Base-by-base conservation (phyloP, 2,888 invertebrate species). In the Taphrorychus bicolor region DNA sequence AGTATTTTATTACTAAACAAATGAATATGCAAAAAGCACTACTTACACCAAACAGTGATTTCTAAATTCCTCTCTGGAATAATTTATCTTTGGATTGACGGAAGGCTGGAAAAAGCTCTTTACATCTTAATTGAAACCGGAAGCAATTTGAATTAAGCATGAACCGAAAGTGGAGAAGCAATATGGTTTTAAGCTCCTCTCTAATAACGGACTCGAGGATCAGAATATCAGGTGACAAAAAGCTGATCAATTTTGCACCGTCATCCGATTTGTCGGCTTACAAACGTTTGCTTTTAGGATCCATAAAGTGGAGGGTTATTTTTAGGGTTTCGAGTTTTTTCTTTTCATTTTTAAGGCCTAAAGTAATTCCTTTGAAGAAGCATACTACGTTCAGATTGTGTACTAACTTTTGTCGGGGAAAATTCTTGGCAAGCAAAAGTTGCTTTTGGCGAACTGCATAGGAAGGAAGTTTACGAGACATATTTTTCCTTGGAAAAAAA, bases 241-340 rank as follows among this genome's bases (percentile, higher is more conserved):
- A 61, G 23, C 45, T 52, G 53, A 32, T 54, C 53, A 53, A 61
- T 61, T 61, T 61, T 61, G 52, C 61, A 61, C n/a, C 61, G 61
- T 61, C 54, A 61, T 42, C 53, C 23, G 48, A 61, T 42, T 61
- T 42, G 42, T 24, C 21, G 54, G 45, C 24, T 61, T 61, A 61
- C 61, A 61, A 21, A 52, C 53, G 53, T 61, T 61, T 61, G 45
- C 61, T 61, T 61, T 61, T 61, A 51, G 45, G 48, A 23, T 11
- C 32, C 11, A 32, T 32, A 32, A 32, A 32, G 11, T 32, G 3
- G 3, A 11, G 23, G 17, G 23, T 23, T n/a, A n/a, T n/a, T n/a
- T n/a, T n/a, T n/a, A n/a, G n/a, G n/a, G n/a, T n/a, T n/a, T n/a
- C n/a, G n/a, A n/a, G n/a, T n/a, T n/a, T n/a, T n/a, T n/a, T n/a